A percentile compares a stretch with the other conserved stretches of the same genome.
These are phyloP conservation scores for Leptinotarsa peninsularis DNA, from an alignment of 2,888 invertebrate genomes.

Conservation along the genomic window DNA sequence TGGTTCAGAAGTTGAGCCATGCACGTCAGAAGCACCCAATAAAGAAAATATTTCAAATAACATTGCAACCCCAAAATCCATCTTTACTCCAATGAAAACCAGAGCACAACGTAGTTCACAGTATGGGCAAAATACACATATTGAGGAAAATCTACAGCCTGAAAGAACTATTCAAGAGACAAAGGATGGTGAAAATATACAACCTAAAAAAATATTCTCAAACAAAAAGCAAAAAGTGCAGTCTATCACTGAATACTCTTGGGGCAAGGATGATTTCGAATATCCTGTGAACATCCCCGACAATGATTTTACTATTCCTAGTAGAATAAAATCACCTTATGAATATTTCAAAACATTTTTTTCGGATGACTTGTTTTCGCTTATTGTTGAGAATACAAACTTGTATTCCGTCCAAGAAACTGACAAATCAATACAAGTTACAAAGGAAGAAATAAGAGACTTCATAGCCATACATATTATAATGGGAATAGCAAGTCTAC, in stretches of 20 bases:
- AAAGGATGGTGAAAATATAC: constrained; percentile 7
- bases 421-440: constrained; percentile 27
- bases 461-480: constrained; percentile 32
- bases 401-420: constrained; percentile 19
- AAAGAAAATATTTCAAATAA: constrained; percentile 1
- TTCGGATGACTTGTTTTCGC: constrained; percentile 5
- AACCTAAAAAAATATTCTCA: constrained; percentile 8
- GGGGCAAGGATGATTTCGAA: constrained; percentile 16
- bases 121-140: constrained; percentile 10
- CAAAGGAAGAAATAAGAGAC: constrained; percentile 23
- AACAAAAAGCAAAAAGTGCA: constrained; percentile 11
- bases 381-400: constrained; percentile 14
- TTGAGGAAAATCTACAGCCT: constrained; percentile 9
- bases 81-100: constrained; percentile 13
- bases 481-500: constrained; percentile 36
- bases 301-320: constrained; percentile 21
- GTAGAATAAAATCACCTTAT: constrained; percentile 18
- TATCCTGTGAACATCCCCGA: constrained; percentile 32
- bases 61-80: background rate
- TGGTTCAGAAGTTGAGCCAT: constrained; percentile 6
- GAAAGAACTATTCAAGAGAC: constrained; percentile 1
- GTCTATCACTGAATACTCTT: background rate
- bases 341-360: constrained; percentile 22
- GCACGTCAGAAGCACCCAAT: constrained; percentile 1
- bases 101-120: constrained; percentile 16